These are phyloP conservation scores for Uloborus diversus DNA, from an alignment of 1,140 invertebrate genomes.

Conservation along the genomic window DNA sequence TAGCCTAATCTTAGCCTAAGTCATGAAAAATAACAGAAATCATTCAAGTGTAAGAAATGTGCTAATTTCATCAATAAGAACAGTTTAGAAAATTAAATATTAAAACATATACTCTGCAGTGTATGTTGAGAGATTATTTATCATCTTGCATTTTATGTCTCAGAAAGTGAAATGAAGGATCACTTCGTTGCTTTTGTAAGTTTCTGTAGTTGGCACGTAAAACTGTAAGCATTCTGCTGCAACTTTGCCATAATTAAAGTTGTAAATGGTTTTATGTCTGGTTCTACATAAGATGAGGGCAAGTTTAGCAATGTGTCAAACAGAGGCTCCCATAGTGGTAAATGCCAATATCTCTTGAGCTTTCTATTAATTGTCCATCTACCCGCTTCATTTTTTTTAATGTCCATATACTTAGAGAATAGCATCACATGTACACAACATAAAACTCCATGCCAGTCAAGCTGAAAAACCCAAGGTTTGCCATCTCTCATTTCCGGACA, in stretches of 20 bases:
- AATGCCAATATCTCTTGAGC: constrained; percentile 57
- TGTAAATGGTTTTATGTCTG: constrained; percentile 24
- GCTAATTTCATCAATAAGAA: too few species aligned
- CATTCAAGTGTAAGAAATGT: too few species aligned
- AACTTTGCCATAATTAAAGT: not conserved
- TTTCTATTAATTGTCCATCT: constrained; percentile 61
- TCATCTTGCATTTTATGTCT: too few species aligned
- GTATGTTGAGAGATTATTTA: too few species aligned
- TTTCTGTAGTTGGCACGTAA: too few species aligned
- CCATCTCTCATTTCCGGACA: constrained; percentile 88
- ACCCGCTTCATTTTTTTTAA: constrained; percentile 71
- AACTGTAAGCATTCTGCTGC: not conserved
- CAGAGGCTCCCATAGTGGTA: constrained; percentile 57
- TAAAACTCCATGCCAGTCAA: constrained; percentile 86
- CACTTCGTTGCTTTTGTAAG: too few species aligned
- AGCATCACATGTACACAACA: constrained; percentile 85
- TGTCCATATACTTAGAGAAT: constrained; percentile 88
- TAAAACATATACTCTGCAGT: too few species aligned
- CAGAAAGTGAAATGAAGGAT: too few species aligned
- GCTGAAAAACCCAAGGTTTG: constrained; percentile 90
- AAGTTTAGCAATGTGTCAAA: constrained; percentile 61
- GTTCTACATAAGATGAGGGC: constrained; percentile 57
- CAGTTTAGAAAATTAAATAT: too few species aligned
- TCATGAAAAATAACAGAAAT: too few species aligned
- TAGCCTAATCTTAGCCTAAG: too few species aligned